Evolutionary conservation across 2,797 vertebrate genomes (phyloP).

Genomic region (Pantherophis vulpinus): DNA sequence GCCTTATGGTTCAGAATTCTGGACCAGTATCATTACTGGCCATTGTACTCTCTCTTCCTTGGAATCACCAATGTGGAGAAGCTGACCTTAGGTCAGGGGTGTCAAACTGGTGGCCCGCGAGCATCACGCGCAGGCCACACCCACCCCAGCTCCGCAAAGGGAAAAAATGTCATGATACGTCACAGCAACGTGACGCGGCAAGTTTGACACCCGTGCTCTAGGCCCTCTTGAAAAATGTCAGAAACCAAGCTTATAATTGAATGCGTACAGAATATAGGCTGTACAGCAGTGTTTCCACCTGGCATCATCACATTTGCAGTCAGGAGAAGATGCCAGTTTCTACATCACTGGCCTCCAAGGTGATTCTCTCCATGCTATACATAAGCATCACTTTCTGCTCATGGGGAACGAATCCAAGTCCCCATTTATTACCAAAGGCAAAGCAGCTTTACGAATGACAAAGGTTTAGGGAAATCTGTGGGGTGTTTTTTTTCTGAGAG

Average conservation of each 20-base stretch:
- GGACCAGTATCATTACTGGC: not conserved
- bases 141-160: too few species aligned
- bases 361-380: not conserved
- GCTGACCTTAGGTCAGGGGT: not conserved
- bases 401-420: not conserved
- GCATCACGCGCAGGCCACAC: too few species aligned
- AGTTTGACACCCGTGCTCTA: too few species aligned
- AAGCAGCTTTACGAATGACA: not conserved
- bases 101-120: too few species aligned
- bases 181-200: too few species aligned
- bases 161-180: too few species aligned
- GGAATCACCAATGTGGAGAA: not conserved
- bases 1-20: not conserved
- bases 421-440: not conserved
- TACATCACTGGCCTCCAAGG: not conserved
- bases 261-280: not conserved
- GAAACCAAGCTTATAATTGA: not conserved
- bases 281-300: not conserved
- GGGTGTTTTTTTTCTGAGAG: not conserved
- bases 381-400: not conserved
- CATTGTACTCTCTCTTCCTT: not conserved
- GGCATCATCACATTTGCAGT: not conserved
- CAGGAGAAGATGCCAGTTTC: not conserved
- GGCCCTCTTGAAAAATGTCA: not conserved
- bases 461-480: not conserved